Evolutionary conservation across 1,140 invertebrate genomes (phyloP).

Genomic region (Tetramorium simillimum): DNA sequence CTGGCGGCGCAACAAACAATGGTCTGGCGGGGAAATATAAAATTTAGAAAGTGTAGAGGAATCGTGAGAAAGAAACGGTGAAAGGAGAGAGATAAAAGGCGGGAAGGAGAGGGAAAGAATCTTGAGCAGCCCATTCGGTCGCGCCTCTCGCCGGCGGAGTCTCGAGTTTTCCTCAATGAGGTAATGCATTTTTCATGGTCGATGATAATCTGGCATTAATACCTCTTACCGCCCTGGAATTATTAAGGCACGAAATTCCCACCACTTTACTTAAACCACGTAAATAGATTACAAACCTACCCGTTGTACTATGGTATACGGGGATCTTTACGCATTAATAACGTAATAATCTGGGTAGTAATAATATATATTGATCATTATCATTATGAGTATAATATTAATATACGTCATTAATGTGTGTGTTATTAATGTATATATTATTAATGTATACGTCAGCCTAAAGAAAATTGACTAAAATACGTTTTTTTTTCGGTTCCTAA

Average conservation of each 20-base stretch:
- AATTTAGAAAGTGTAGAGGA: conserved; percentile 69
- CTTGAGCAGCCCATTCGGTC: neutral
- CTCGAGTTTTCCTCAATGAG: conserved; percentile 2
- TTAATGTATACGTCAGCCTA: too few relatives aligned
- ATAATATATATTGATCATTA: neutral
- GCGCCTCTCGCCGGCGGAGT: neutral
- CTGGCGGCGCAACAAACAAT: conserved; percentile 72
- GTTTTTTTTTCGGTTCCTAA: neutral
- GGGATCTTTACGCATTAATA: conserved; percentile 5
- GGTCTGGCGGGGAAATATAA: conserved; percentile 70
- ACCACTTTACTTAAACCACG: conserved; percentile 2
- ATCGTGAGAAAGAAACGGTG: neutral
- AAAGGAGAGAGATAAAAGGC: neutral
- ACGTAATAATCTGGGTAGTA: neutral
- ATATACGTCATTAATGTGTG: too few relatives aligned
- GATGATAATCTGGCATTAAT: conserved; percentile 48
- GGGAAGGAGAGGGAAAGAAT: neutral
- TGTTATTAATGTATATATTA: neutral
- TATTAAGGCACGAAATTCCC: conserved; percentile 29
- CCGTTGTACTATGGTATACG: neutral
- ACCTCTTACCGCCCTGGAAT: neutral
- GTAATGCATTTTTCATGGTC: conserved; percentile 41
- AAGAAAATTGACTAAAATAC: too few relatives aligned
- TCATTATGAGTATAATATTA: neutral
- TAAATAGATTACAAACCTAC: conserved; percentile 40